Evolutionary conservation across 1,140 invertebrate genomes (phyloP).

Genomic region (Drosophila funebris): DNA sequence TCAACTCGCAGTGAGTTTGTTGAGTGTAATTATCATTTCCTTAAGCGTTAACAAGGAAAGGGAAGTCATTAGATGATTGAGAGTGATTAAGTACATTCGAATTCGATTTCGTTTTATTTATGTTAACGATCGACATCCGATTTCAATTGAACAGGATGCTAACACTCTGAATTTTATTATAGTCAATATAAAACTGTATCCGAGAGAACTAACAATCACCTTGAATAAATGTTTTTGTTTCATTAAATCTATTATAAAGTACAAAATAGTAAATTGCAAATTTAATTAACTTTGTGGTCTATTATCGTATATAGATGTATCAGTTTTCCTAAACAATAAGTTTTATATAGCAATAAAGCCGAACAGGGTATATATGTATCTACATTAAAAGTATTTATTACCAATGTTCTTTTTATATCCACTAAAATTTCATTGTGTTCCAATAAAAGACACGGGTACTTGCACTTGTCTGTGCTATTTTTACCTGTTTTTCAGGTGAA

Average conservation of each 20-base stretch:
- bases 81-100: slow-evolving; percentile 4
- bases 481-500: neutral
- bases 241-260: too few relatives aligned
- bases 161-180: neutral
- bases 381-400: too few relatives aligned
- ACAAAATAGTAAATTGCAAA: too few relatives aligned
- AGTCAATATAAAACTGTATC: too few relatives aligned
- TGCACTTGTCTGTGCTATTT: neutral
- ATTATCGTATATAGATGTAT: too few relatives aligned
- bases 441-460: neutral
- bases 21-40: slow-evolving; percentile 10
- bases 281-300: too few relatives aligned
- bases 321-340: too few relatives aligned
- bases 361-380: too few relatives aligned
- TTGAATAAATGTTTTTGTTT: too few relatives aligned
- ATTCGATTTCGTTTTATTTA: neutral
- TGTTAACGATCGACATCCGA: neutral
- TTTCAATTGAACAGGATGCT: slow-evolving; percentile 5
- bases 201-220: too few relatives aligned
- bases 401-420: neutral
- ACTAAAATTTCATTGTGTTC: neutral
- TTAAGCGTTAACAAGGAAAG: slow-evolving; percentile 11
- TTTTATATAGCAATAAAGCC: too few relatives aligned
- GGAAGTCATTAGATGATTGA: slow-evolving; percentile 28
- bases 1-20: slow-evolving; percentile 5